These are phyloP conservation scores for Thalassophryne amazonica DNA, from an alignment of 2,797 vertebrate species.

Conservation along the genomic window DNA sequence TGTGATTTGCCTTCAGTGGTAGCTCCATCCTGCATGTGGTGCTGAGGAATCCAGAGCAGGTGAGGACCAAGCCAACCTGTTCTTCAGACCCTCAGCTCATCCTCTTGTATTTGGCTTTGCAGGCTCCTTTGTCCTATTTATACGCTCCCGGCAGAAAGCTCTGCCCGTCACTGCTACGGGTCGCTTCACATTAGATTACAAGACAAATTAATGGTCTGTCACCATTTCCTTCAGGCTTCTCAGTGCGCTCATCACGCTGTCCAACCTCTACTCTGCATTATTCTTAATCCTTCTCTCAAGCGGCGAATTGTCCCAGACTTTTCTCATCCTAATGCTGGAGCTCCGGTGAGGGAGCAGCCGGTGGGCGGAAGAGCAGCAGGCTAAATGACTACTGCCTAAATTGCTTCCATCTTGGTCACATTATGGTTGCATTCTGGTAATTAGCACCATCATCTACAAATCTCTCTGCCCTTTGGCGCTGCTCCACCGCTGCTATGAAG, in stretches of 20 bases:
- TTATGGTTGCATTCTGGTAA: constrained; percentile 88
- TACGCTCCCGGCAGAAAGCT: constrained; percentile 1
- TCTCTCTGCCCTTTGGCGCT: constrained; percentile 86
- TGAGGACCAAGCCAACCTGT: background rate
- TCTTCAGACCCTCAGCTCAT: background rate
- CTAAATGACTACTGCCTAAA: constrained; percentile 87
- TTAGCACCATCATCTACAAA: constrained; percentile 90
- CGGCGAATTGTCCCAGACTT: constrained; percentile 55
- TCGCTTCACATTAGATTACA: constrained; percentile 1
- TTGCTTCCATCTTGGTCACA: constrained; percentile 89
- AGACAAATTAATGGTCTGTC: constrained; percentile 31
- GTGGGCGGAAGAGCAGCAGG: constrained; percentile 85
- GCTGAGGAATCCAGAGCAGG: background rate
- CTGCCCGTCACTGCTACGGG: background rate
- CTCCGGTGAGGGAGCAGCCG: constrained; percentile 69
- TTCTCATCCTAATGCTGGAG: constrained; percentile 58
- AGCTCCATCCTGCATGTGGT: constrained; percentile 21
- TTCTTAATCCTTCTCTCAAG: constrained; percentile 44
- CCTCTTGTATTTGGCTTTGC: background rate
- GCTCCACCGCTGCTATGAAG: constrained; percentile 74
- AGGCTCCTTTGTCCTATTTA: constrained; percentile 6
- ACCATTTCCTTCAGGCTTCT: background rate
- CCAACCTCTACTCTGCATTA: constrained; percentile 11
- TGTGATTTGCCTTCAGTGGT: constrained; percentile 52
- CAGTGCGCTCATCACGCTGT: constrained; percentile 26